Evolutionary conservation across 35 echinoderm and acorn worm genomes (phyloP), one percentile per base, ranked within the genome.

Genomic region (Chiridota heheva): DNA sequence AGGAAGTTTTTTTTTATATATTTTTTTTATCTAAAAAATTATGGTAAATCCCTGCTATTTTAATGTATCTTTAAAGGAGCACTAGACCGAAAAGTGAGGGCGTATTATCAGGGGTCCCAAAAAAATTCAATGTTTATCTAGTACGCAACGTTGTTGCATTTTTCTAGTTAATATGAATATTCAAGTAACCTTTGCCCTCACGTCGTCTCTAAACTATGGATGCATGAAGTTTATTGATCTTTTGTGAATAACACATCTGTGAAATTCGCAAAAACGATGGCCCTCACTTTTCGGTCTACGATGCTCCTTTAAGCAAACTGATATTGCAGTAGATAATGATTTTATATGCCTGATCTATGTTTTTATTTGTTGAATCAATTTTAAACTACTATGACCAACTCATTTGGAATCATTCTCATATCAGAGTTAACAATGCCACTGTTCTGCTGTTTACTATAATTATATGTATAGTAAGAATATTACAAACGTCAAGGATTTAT

Each of bases 351-450:
- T n/a, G n/a, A n/a, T n/a, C n/a, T n/a, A n/a, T n/a, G n/a, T 73
- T 45, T 73, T 31, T 45, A 7, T 47, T 45, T 26, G 36, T 31
- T 17, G 6, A 47, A 47, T 44, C 70, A 16, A 17, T 6, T 15
- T 39, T 31, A 10, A 4, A 73, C 36, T 45, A 47, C 18, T 4
- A 24, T 0, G 26, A 16, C 15, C 25, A 76, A 57, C 34, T 31
- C 58, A 34, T 76, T 25, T 71, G 73, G 73, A 77, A 77, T 58
- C 22, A 77, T 58, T 20, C 25, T 2, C 12, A 32, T 77, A 38
- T 77, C 2, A 12, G 22, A 15, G 73, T 77, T 2, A 57, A 77
- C 29, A 77, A 77, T 56, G 59, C 30, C 17, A 26, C 38, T 36
- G 24, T 77, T 4, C 59, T 77, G 18, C 38, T 36, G 24, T 77